Conservation (phyloP, 2,888 invertebrate genomes). For the Tenthredo notha region DNA sequence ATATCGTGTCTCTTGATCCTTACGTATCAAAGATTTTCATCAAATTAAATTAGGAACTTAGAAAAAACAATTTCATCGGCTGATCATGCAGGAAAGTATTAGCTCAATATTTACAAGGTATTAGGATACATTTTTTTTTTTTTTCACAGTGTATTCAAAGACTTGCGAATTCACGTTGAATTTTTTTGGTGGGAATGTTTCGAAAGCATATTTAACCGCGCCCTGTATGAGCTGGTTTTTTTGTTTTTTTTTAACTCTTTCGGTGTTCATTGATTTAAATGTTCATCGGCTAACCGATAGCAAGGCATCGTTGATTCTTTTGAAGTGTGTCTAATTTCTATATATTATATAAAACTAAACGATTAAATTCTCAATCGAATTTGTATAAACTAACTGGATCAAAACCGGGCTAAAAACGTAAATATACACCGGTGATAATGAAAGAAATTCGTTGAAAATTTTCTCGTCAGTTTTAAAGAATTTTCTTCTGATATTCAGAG, state of each 20-base stretch:
- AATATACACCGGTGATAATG: background rate
- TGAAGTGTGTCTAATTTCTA: background rate
- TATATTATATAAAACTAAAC: background rate
- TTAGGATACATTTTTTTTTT: background rate
- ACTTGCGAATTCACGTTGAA: slow-evolving; percentile 31
- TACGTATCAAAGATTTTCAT: slow-evolving; percentile 24
- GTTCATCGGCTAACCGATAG: slow-evolving; percentile 30
- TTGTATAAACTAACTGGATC: background rate
- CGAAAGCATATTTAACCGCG: slow-evolving; percentile 38
- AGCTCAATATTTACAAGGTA: slow-evolving; percentile 40
- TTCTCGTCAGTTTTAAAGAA: background rate
- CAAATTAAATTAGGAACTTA: slow-evolving; percentile 30
- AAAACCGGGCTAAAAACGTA: background rate
- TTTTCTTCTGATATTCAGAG: background rate
- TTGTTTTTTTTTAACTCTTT: background rate
- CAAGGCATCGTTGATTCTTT: background rate
- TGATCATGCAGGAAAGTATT: background rate
- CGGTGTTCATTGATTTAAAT: slow-evolving; percentile 15
- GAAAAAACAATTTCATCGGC: background rate
- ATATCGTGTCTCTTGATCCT: slow-evolving; percentile 42
- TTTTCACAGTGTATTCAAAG: background rate
- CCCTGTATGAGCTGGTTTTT: background rate
- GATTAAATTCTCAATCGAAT: slow-evolving; percentile 13
- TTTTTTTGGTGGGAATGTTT: slow-evolving; percentile 58
- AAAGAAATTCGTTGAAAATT: slow-evolving; percentile 9